phyloP scores from a whole-genome alignment of 2,888 invertebrate species.

The Agrochola litura region DNA sequence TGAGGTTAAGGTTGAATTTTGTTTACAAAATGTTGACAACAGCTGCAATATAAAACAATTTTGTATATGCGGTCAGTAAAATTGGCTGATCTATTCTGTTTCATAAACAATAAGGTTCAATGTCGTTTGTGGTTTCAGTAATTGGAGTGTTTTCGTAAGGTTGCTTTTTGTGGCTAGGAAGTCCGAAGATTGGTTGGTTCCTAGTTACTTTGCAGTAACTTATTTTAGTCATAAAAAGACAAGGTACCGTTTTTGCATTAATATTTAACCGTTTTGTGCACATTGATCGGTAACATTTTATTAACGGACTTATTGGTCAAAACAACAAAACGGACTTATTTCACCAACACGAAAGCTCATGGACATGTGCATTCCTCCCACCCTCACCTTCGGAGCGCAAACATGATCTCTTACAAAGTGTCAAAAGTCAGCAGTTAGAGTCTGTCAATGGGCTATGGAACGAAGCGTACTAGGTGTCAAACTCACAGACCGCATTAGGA shows the following conservation, averaged over 20 bases:
- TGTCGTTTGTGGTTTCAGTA: slow-evolving; percentile 35
- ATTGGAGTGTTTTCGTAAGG: slow-evolving; percentile 21
- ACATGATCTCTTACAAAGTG: too few relatives aligned
- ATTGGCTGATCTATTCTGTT: slow-evolving; percentile 24
- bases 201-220: slow-evolving; percentile 55
- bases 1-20: neutral
- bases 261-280: slow-evolving; percentile 11
- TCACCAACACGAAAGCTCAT: too few relatives aligned
- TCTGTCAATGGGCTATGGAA: too few relatives aligned
- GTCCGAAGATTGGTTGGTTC: slow-evolving; percentile 56
- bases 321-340: too few relatives aligned
- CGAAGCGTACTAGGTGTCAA: too few relatives aligned
- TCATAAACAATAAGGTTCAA: slow-evolving; percentile 33
- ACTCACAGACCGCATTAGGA: too few relatives aligned
- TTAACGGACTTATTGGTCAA: too few relatives aligned
- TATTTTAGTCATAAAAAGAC: slow-evolving; percentile 24
- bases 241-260: slow-evolving; percentile 21
- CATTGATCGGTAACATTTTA: neutral
- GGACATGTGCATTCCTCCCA: too few relatives aligned
- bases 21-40: neutral
- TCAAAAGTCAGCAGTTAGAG: too few relatives aligned
- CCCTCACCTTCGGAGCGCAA: too few relatives aligned
- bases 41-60: slow-evolving; percentile 29
- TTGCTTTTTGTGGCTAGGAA: slow-evolving; percentile 58
- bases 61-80: slow-evolving; percentile 13